Evolutionary conservation across 2,113 vertebrate species (phyloP).

Genomic region (Heterotilapia buettikoferi): DNA sequence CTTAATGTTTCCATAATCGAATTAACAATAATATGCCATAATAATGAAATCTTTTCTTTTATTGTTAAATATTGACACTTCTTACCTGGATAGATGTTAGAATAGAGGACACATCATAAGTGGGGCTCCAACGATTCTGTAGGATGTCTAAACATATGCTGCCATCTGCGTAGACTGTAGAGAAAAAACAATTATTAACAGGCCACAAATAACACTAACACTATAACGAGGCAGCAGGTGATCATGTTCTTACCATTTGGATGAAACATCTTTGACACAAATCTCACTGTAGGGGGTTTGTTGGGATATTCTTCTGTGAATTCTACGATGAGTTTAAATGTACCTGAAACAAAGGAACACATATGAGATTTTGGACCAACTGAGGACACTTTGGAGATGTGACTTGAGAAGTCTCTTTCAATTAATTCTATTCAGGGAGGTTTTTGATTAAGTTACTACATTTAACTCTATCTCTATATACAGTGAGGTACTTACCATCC

Average conservation of each 20-base stretch:
- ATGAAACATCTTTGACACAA: conserved; percentile 99
- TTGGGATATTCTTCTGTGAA: conserved; percentile 99
- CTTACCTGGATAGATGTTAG: conserved; percentile 97
- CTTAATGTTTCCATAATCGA: neutral
- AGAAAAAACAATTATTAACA: neutral
- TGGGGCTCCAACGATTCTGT: conserved; percentile 98
- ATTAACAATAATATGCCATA: neutral
- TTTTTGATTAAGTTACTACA: neutral
- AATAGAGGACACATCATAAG: conserved; percentile 97
- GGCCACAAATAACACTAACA: neutral
- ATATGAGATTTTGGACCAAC: neutral
- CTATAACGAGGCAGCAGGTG: neutral
- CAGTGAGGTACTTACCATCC: conserved; percentile 65
- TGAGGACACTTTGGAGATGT: neutral
- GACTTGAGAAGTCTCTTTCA: neutral
- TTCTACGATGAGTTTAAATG: conserved; percentile 98
- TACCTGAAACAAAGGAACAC: conserved; percentile 73
- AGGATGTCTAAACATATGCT: conserved; percentile 99
- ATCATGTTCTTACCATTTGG: conserved; percentile 83
- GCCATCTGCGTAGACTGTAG: conserved; percentile 94
- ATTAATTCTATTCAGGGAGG: neutral
- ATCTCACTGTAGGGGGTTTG: conserved; percentile 97
- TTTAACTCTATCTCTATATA: neutral
- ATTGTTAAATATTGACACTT: neutral
- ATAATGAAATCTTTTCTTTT: neutral